Percentiles rank a stretch among this genome's conserved stretches.
phyloP scores from a whole-genome alignment of 1,140 invertebrate species.

The Thaumatotibia leucotreta region DNA sequence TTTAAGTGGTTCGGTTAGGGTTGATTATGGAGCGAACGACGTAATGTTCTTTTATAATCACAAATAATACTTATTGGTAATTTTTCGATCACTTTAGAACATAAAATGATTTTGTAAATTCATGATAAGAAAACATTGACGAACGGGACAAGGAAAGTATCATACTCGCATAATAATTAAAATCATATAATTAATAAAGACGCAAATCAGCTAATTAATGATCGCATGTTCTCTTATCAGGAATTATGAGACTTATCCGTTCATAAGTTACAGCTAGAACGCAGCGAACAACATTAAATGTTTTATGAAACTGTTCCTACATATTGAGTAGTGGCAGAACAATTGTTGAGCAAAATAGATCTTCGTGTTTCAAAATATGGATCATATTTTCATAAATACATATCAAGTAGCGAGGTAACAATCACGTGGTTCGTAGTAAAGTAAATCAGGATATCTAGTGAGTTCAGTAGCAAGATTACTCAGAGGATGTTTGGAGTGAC shows the following conservation, averaged over 20 bases:
- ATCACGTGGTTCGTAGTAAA: conserved; percentile 5
- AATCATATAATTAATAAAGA: background rate
- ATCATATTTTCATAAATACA: conserved; percentile 32
- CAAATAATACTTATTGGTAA: background rate
- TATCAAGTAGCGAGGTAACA: conserved; percentile 33
- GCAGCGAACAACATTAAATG: background rate
- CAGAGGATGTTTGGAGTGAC: conserved; percentile 19
- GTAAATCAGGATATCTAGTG: background rate
- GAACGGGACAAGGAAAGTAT: background rate
- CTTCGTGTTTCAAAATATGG: conserved; percentile 19
- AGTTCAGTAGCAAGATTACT: conserved; percentile 2
- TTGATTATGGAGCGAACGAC: background rate
- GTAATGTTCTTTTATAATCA: background rate
- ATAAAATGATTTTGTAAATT: background rate
- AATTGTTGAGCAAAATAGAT: conserved; percentile 35
- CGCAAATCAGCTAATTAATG: background rate
- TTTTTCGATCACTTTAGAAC: background rate
- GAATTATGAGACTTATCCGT: background rate
- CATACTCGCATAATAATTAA: background rate
- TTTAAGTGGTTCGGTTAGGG: conserved; percentile 16
- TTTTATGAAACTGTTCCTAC: conserved; percentile 25
- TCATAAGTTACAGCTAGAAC: background rate
- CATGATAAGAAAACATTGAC: background rate
- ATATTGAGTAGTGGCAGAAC: conserved; percentile 25
- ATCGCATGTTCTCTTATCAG: background rate